Evolutionary conservation across 2,888 invertebrate species (phyloP), one percentile per base, ranked within the genome.

Genomic region (Callyntrura sp.): DNA sequence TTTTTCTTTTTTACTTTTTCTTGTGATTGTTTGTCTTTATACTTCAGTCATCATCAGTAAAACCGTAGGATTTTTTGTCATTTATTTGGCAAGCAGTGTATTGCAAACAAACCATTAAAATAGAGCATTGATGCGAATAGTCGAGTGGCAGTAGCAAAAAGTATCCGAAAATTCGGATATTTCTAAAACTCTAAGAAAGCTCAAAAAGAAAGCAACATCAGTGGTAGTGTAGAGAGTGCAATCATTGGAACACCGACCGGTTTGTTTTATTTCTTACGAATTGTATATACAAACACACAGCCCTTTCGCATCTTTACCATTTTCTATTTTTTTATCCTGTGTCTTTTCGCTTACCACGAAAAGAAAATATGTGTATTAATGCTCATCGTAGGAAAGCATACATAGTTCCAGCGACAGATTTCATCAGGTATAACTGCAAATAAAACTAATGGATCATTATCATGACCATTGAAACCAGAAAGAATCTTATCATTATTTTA

Each of bases 21-120:
- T 65, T 20, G 17, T 60, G 79, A 85, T 57, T 85, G 65, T 86
- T 86, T 86, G 65, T 79, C 68, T 79, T 78, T 65, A 65, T 62
- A 55, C 68, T 79, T 86, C 68, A 86, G 51, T 86, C 35, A 79
- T 76, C 79, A 78, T n/a, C 48, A 45, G 12, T 28, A 45, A 35
- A 57, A 45, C 28, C 20, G 9, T n/a, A 60, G 43, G 2, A 35
- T 78, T 85, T 78, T 85, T 6, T 60, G 35, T 65, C 45, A 82
- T n/a, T 57, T 35, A 8, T 76, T 11, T 48, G 17, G 57, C 25
- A 55, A 76, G 20, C 45, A 45, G 20, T 28, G 70, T 73, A 28
- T 73, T 76, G 76, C 57, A 79, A 86, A 79, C 76, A 86, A 78
- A 86, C 86, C 86, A 86, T 86, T 86, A 86, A 86, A 86, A 86